A percentile compares a stretch with the other conserved stretches of the same genome.
Evolutionary conservation across 2,888 invertebrate species (phyloP).

Genomic region (Tipula lateralis): DNA sequence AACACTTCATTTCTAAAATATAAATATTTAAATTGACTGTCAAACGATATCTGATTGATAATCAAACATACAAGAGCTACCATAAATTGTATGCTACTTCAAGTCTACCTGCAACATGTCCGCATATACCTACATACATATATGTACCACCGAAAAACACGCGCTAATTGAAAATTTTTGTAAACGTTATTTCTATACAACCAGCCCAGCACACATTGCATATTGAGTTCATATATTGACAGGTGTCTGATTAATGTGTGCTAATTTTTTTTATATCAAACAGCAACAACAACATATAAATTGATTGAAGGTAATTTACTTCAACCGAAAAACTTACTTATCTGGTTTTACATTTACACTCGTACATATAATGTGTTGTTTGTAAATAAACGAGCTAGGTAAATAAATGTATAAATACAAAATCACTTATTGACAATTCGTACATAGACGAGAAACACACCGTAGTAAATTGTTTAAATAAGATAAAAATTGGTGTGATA

Average conservation of each 20-base stretch:
- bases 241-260: background rate
- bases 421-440: constrained; percentile 11
- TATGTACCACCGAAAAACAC: background rate
- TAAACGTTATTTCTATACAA: background rate
- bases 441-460: background rate
- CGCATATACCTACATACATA: background rate
- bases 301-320: background rate
- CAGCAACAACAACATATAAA: background rate
- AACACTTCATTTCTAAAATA: no score
- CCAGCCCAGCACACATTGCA: background rate
- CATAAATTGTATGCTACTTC: background rate
- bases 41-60: background rate
- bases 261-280: background rate
- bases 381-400: background rate
- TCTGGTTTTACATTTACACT: background rate
- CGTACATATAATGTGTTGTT: background rate
- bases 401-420: background rate
- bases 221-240: background rate
- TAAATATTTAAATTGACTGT: background rate
- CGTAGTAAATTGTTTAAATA: background rate
- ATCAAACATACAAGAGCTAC: background rate
- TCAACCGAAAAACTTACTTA: background rate
- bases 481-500: background rate
- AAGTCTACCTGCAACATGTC: background rate
- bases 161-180: background rate